A percentile compares a stretch with the other conserved stretches of the same genome.
Conservation (phyloP, 2,888 invertebrate species). For the Fragum whitleyi region DNA sequence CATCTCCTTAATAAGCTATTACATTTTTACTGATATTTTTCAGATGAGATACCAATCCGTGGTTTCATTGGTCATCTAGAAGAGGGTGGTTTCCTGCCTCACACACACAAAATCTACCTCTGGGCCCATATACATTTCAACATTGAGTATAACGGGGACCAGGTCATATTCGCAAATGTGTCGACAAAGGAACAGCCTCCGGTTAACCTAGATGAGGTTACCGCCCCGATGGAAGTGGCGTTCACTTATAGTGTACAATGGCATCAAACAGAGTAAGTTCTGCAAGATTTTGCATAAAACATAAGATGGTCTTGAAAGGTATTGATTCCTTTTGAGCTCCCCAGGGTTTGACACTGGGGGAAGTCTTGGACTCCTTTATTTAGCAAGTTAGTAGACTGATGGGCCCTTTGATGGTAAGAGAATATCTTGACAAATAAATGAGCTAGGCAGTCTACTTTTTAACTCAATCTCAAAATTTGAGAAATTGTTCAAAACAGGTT, state of each 20-base stretch:
- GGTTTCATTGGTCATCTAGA: slow-evolving; percentile 86
- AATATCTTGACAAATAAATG: too few relatives aligned
- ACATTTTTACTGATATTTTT: too few relatives aligned
- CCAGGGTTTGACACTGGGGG: too few relatives aligned
- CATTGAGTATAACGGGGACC: slow-evolving; percentile 86
- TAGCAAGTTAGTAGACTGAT: too few relatives aligned
- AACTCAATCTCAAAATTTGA: too few relatives aligned
- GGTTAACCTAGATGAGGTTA: slow-evolving; percentile 82
- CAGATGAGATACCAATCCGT: slow-evolving; percentile 86
- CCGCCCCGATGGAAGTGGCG: slow-evolving; percentile 83
- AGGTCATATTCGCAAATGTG: slow-evolving; percentile 86
- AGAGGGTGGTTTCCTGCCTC: slow-evolving; percentile 86
- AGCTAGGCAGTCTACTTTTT: too few relatives aligned
- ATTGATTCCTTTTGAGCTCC: too few relatives aligned
- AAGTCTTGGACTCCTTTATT: too few relatives aligned
- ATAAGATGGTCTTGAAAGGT: too few relatives aligned
- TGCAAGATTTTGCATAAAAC: not conserved
- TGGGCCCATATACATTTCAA: slow-evolving; percentile 86
- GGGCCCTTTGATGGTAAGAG: too few relatives aligned
- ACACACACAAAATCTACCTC: slow-evolving; percentile 86
- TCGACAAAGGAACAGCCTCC: slow-evolving; percentile 85
- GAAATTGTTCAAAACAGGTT: too few relatives aligned
- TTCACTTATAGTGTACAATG: slow-evolving; percentile 86
- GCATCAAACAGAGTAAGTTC: slow-evolving; percentile 84
- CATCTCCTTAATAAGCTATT: too few relatives aligned